Percentiles rank a stretch among this genome's conserved stretches.
These are phyloP conservation scores for Phalera bucephala DNA, from an alignment of 2,888 invertebrate genomes.

Conservation along the genomic window DNA sequence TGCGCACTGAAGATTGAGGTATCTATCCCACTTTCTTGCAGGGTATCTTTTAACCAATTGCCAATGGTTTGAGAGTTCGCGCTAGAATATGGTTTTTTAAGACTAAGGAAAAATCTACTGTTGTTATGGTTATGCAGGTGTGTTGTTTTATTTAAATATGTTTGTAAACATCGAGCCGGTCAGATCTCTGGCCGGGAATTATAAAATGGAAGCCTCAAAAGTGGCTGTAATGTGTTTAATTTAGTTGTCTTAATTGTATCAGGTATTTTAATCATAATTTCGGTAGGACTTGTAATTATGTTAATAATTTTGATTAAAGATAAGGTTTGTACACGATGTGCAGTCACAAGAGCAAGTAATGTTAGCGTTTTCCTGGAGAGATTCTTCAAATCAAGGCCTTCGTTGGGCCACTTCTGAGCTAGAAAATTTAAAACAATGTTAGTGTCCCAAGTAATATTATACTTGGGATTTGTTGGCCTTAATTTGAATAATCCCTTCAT, in stretches of 20 bases:
- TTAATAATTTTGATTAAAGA: conserved; percentile 3
- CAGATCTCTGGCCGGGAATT: no score
- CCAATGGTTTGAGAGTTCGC: not conserved
- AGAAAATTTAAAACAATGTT: conserved; percentile 5
- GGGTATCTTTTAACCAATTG: no score
- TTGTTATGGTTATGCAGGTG: no score
- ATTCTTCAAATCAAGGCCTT: conserved; percentile 1
- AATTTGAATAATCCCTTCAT: conserved; percentile 9
- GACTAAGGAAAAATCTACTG: no score
- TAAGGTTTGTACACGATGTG: conserved; percentile 1
- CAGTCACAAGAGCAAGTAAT: not conserved
- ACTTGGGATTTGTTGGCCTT: conserved; percentile 5
- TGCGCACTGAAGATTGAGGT: conserved; percentile 2
- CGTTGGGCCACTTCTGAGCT: conserved; percentile 3
- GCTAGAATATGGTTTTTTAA: conserved; percentile 2
- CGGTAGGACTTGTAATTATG: not conserved
- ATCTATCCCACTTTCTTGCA: conserved; percentile 2
- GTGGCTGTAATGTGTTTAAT: not conserved
- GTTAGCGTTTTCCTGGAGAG: conserved; percentile 1
- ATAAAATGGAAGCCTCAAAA: no score
- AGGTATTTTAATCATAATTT: conserved; percentile 1
- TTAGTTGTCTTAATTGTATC: conserved; percentile 1
- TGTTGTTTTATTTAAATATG: no score
- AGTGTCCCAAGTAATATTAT: conserved; percentile 11
- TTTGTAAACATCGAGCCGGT: no score